These are phyloP conservation scores for Nemoura dubitans DNA, from an alignment of 2,888 invertebrate genomes.

Conservation along the genomic window DNA sequence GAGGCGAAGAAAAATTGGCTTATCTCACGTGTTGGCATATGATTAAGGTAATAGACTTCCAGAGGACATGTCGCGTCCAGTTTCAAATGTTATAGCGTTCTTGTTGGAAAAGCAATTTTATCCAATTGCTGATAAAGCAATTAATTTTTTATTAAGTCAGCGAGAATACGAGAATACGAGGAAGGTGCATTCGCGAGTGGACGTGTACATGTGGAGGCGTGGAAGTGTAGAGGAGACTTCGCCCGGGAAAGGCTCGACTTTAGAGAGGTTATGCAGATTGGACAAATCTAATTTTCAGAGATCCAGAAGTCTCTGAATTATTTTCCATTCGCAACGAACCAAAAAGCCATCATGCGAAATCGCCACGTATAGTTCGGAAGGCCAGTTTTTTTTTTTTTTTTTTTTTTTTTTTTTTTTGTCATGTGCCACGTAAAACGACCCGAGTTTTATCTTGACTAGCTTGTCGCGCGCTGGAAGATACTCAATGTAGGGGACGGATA, in stretches of 20 bases:
- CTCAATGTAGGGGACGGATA: not conserved
- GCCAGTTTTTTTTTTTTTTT: too few species aligned
- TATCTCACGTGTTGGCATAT: not conserved
- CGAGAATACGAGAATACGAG: not conserved
- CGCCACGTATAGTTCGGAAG: too few species aligned
- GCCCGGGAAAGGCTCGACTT: not conserved
- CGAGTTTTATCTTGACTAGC: not conserved
- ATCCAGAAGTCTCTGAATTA: not conserved
- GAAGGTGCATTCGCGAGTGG: not conserved
- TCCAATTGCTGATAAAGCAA: conserved; percentile 12
- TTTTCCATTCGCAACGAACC: not conserved
- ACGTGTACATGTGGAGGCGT: not conserved
- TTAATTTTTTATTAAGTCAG: not conserved
- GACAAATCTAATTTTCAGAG: not conserved
- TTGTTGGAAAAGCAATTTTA: not conserved
- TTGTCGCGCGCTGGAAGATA: not conserved
- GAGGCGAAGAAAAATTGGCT: not conserved
- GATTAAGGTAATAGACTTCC: not conserved
- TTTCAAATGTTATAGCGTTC: not conserved
- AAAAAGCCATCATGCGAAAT: not conserved
- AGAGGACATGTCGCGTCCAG: not conserved
- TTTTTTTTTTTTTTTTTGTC: not conserved
- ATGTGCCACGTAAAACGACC: too few species aligned
- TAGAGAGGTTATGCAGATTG: not conserved
- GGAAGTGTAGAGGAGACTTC: too few species aligned